Percentiles rank a stretch among this genome's conserved stretches.
phyloP scores from a whole-genome alignment of 2,797 vertebrate genomes.

The Lates japonicus region DNA sequence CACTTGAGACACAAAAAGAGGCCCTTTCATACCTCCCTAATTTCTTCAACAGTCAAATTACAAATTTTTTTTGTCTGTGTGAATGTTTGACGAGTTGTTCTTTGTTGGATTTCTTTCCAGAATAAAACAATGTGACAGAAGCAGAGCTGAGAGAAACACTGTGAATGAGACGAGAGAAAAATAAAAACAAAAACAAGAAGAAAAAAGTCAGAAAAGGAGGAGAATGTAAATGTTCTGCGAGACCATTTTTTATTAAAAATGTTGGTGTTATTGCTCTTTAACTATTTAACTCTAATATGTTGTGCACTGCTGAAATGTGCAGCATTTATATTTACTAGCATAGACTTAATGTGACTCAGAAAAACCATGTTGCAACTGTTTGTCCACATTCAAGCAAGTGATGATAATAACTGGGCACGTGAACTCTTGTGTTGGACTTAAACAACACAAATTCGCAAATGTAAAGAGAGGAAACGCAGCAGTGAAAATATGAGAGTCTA shows the following conservation, averaged over 20 bases:
- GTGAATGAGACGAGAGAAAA: constrained; percentile 24
- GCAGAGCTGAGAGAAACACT: constrained; percentile 44
- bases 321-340: background rate
- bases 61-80: constrained; percentile 81
- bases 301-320: background rate
- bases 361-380: background rate
- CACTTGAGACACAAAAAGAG: constrained; percentile 84
- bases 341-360: background rate
- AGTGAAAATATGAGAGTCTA: constrained; percentile 60
- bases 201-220: constrained; percentile 17
- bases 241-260: constrained; percentile 2
- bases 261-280: constrained; percentile 6
- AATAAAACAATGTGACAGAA: constrained; percentile 64
- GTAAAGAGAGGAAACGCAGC: constrained; percentile 50
- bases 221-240: constrained; percentile 14
- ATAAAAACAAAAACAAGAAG: constrained; percentile 22
- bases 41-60: constrained; percentile 87
- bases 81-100: constrained; percentile 83
- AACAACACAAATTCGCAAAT: constrained; percentile 56
- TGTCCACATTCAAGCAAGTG: constrained; percentile 17
- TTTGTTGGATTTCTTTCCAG: constrained; percentile 78
- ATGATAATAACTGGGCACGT: constrained; percentile 13
- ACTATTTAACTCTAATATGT: background rate
- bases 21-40: constrained; percentile 84
- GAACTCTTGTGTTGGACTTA: constrained; percentile 23